phyloP scores from a whole-genome alignment of 2,113 vertebrate species.

The Rhegmatorhina hoffmannsi region DNA sequence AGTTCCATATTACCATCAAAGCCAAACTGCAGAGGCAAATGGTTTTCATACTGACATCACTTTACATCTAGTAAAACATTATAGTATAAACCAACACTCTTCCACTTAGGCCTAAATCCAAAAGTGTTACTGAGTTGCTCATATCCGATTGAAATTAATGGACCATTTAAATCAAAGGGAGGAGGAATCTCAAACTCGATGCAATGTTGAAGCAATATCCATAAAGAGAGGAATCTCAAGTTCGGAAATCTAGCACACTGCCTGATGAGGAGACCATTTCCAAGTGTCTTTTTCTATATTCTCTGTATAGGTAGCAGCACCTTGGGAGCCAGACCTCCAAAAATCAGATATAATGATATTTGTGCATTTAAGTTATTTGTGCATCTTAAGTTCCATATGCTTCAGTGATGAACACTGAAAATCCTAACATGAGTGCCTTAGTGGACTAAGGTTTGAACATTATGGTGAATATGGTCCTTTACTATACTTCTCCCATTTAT shows the following conservation, averaged over 20 bases:
- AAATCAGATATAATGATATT: not conserved
- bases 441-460: not conserved
- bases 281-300: not conserved
- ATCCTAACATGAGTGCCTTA: not conserved
- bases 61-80: not conserved
- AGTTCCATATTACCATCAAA: not conserved
- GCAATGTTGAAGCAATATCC: not conserved
- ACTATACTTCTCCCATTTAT: not conserved
- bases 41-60: not conserved
- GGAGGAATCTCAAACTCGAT: not conserved
- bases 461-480: not conserved
- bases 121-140: not conserved
- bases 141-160: not conserved
- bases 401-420: not conserved
- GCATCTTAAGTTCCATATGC: not conserved
- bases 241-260: not conserved
- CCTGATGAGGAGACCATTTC: not conserved
- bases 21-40: not conserved
- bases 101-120: not conserved
- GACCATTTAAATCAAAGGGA: not conserved
- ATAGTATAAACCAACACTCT: not conserved
- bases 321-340: not conserved
- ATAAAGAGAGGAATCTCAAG: not conserved
- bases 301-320: not conserved
- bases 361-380: not conserved